Evolutionary conservation across 2,113 vertebrate genomes (phyloP).

Genomic region (Bujurquina vittata): DNA sequence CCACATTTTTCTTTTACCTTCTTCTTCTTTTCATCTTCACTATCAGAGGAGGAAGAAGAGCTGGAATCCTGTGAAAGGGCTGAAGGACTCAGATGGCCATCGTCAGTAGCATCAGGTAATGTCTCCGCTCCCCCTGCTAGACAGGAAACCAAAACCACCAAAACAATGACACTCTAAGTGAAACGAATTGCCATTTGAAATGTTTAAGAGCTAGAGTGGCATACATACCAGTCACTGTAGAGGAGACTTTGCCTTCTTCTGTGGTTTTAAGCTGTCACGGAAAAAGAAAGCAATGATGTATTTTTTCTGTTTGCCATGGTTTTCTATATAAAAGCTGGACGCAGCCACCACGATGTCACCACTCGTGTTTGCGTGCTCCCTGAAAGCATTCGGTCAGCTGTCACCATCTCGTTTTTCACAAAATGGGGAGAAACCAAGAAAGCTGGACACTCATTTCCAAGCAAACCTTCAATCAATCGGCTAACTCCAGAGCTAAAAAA

Average conservation of each 20-base stretch:
- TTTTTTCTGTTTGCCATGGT: neutral
- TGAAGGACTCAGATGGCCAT: slow-evolving; percentile 46
- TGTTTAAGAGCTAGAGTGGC: neutral
- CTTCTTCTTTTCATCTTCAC: slow-evolving; percentile 53
- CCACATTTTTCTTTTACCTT: slow-evolving; percentile 30
- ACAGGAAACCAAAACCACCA: slow-evolving; percentile 6
- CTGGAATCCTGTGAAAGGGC: slow-evolving; percentile 50
- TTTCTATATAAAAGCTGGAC: neutral
- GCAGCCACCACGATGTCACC: neutral
- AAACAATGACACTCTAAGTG: neutral
- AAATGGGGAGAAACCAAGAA: neutral
- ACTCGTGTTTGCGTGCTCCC: neutral
- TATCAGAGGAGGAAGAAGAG: slow-evolving; percentile 41
- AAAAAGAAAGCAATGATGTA: neutral
- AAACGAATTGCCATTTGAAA: neutral
- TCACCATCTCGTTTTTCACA: neutral
- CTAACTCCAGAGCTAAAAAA: neutral
- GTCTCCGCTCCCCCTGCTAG: slow-evolving; percentile 11
- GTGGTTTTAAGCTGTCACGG: slow-evolving; percentile 21
- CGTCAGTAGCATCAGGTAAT: neutral
- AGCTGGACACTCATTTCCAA: neutral
- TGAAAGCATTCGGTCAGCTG: neutral
- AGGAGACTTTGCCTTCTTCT: neutral
- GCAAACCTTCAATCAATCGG: neutral
- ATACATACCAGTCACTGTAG: slow-evolving; percentile 18